Base-by-base conservation (phyloP, 2,888 invertebrate genomes). In the Drosophila greeni region DNA sequence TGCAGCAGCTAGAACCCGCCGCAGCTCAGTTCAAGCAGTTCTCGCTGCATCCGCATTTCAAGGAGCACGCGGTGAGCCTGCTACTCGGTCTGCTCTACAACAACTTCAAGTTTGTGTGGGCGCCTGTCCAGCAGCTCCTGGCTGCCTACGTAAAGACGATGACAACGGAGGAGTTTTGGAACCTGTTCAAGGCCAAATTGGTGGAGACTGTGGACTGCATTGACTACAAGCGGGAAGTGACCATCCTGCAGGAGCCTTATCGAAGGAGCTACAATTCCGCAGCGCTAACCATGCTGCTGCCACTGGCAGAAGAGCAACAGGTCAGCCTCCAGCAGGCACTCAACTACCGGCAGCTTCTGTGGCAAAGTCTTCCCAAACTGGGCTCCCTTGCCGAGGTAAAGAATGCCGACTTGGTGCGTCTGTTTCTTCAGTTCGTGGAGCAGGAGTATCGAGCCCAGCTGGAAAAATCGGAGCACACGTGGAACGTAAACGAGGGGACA, bases 71-170 rank as follows among this genome's bases (percentile, higher is more conserved):
- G 0, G 86, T 98, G 20, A 91, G 93, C 66, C 96, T 95, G 82
- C 91, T 97, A 80, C 90, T 97, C 33, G 97, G 97, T 2, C 91
- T 93, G 64, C 89, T 97, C 49, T 95, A 95, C 87, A 91, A 95
- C 20, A 97, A 97, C 87, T 97, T 98, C 83, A 94, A 95, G 75
- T 90, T 96, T 14, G 87, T 98, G 0, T 98, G 98, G 98, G 94
- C 95, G 68, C 96, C 97, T 1, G 90, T 95, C 0, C 90, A 91
- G 16, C 92, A 94, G 82, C 90, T 97, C 39, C 92, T 98, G 47
- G 91, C 93, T 2, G 91, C 93, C 0, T 95, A 94, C 85, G 95
- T 95, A 0, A 91, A 90, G 78, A 91, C 91, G 0, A 87, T 94
- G 81, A 85, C 90, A 1, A 82, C 89, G 1, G 89, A 91, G n/a